A percentile compares a stretch with the other conserved stretches of the same genome.
phyloP scores from a whole-genome alignment of 2,113 vertebrate species.

The Accipiter cooperii region DNA sequence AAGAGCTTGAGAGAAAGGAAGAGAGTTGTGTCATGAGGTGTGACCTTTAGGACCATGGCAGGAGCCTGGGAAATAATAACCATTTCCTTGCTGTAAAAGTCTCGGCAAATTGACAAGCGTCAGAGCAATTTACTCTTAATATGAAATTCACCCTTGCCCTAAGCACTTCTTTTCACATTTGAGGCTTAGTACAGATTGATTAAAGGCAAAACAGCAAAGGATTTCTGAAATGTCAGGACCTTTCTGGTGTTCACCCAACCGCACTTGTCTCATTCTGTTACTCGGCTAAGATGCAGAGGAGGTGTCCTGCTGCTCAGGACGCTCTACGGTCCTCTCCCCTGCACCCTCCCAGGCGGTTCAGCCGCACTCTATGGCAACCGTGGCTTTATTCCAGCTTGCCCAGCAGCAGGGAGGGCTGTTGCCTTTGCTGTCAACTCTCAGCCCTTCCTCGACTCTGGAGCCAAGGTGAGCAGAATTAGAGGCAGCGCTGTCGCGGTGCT shows the following conservation, averaged over 20 bases:
- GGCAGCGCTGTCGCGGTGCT: neutral
- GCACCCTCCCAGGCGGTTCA: neutral
- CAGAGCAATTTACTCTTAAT: constrained; percentile 50
- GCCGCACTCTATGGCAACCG: neutral
- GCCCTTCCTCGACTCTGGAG: neutral
- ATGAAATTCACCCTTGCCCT: constrained; percentile 56
- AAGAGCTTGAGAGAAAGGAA: neutral
- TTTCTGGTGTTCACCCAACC: constrained; percentile 39
- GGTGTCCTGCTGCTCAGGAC: neutral
- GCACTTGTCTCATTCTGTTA: constrained; percentile 4
- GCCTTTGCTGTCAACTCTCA: neutral
- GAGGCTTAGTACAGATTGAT: constrained; percentile 50
- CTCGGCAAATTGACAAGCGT: constrained; percentile 13
- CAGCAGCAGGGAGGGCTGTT: neutral
- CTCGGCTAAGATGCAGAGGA: neutral
- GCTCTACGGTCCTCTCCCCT: fast-evolving
- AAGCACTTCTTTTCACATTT: constrained; percentile 56
- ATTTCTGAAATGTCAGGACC: constrained; percentile 65
- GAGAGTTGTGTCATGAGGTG: neutral
- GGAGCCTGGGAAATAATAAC: constrained; percentile 3
- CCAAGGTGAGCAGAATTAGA: neutral
- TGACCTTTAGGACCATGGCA: constrained; percentile 28
- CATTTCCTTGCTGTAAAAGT: constrained; percentile 9
- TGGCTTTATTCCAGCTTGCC: neutral
- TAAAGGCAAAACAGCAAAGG: constrained; percentile 53